These are phyloP conservation scores for Fulica atra DNA, from an alignment of 2,113 vertebrate species.

Conservation along the genomic window DNA sequence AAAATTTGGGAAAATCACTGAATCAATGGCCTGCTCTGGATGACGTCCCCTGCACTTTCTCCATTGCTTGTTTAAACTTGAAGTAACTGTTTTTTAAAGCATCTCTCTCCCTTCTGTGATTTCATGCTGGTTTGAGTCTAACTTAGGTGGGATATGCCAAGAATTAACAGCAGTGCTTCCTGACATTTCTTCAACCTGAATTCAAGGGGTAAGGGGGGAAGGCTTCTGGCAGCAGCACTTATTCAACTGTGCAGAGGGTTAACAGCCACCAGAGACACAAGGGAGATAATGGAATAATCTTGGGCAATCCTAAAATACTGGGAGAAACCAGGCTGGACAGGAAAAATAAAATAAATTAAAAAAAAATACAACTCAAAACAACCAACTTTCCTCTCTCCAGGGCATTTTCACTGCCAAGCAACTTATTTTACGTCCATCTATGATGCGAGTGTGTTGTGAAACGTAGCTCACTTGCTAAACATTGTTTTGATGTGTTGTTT, in stretches of 20 bases:
- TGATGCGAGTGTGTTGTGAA: constrained; percentile 47
- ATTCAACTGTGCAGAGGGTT: constrained; percentile 47
- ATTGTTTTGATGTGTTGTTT: constrained; percentile 50
- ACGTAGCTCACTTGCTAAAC: constrained; percentile 13
- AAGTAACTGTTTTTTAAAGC: not conserved
- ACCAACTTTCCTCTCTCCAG: constrained; percentile 24
- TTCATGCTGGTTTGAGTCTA: constrained; percentile 49
- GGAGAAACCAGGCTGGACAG: constrained; percentile 46
- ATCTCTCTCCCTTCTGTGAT: not conserved
- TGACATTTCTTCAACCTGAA: constrained; percentile 62
- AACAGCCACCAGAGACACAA: constrained; percentile 49
- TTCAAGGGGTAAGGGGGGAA: constrained; percentile 12
- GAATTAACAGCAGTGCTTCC: constrained; percentile 60
- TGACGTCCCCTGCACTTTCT: not conserved
- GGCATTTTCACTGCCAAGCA: constrained; percentile 44
- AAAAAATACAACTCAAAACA: not conserved
- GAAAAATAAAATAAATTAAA: not conserved
- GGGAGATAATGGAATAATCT: constrained; percentile 64
- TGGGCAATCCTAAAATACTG: constrained; percentile 15
- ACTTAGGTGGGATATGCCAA: constrained; percentile 20
- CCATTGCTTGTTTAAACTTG: not conserved
- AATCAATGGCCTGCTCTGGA: not conserved
- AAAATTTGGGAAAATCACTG: not conserved
- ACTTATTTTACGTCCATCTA: constrained; percentile 21
- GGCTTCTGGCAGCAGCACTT: not conserved